Base-by-base conservation (phyloP, 2,797 vertebrate species). In the Amazona finschi region DNA sequence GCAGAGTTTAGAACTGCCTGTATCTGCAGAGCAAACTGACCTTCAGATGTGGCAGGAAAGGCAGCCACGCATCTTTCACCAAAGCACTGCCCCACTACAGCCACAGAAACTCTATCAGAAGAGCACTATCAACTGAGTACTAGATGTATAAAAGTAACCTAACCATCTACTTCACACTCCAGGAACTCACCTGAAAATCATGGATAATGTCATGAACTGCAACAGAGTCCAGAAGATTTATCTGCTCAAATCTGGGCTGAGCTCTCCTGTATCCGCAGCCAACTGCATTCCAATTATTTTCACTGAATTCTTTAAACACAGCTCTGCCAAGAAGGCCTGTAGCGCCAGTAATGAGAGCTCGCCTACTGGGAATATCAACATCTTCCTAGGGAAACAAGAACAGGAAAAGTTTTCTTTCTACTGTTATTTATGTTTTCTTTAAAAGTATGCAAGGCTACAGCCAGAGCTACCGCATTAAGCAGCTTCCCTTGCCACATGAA, bases 301-400 rank as follows among this genome's bases (percentile, higher is more conserved):
- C 98, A 92, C 98, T 98, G 93, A 99, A 99, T 96, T 99, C 99
- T 96, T 97, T 98, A 94, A 98, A 98, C 15, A 99, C 98, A 0
- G 99, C 98, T 89, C 99, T 98, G 66, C 99, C 99, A 24, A 99
- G 98, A 25, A 99, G 98, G 33, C 99, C 99, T 0, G 99, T 99
- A 22, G 99, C 99, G 25, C 99, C 99, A 0, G 99, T 99, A 85
- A 99, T 97, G 89, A 99, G 96, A 72, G 98, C 98, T 92, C 98
- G 97, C 87, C 97, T 97, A 25, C 67, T 97, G 74, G 96, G 98
- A 82, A 97, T 69, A 28, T 94, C 95, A 36, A 97, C 96, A 92
- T 98, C 98, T 95, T 99, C 98, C 99, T 99, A 85, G 20, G 41
- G 22, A 83, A 69, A 92, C 3, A 4, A 90, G 16, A 85, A 89